Evolutionary conservation across 2,113 vertebrate genomes (phyloP), one percentile per base, ranked within the genome.

Genomic region (Carassius gibelio): DNA sequence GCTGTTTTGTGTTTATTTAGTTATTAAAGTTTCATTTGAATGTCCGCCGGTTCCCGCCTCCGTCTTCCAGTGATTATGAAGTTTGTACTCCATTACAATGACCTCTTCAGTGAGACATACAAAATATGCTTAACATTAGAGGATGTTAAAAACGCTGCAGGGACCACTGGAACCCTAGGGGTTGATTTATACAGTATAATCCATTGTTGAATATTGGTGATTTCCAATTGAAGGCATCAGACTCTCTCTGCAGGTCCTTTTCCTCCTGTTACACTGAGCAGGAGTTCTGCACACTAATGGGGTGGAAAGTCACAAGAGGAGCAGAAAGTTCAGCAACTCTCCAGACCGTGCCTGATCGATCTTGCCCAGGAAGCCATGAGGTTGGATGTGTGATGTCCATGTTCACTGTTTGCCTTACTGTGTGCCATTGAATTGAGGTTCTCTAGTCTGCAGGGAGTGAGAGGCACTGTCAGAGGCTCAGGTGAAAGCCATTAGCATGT

Each of bases 181-280:
- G 2, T 45, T 74, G 76, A 88, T 87, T 82, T 62, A 90, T 91
- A 90, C 89, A 90, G 82, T 91, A 90, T 89, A 87, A 77, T 89
- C 83, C 83, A 38, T 38, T 90, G 85, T 90, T 88, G 69, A 86
- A 81, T 92, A 90, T 92, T 66, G 88, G 90, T 88, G 90, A 75
- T 88, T 85, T 89, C 89, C 86, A 86, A 78, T 75, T 88, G 88
- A 84, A 78, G 82, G 74, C 88, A 87, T 75, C 45, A 57, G 79
- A 50, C 74, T 68, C 48, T 45, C 42, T 64, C 36, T 23, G 62
- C 57, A 52, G 23, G 68, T 72, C 75, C 10, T 14, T 78, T 82
- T 72, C 75, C 23, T 26, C 66, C 36, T 36, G 30, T 81, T 83
- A 78, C 69, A 61, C 61, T 50, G 42, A 81, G 59, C 52, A 26